Evolutionary conservation across 2,113 vertebrate species (phyloP), one percentile per base, ranked within the genome.

Genomic region (Vanacampus margaritifer): DNA sequence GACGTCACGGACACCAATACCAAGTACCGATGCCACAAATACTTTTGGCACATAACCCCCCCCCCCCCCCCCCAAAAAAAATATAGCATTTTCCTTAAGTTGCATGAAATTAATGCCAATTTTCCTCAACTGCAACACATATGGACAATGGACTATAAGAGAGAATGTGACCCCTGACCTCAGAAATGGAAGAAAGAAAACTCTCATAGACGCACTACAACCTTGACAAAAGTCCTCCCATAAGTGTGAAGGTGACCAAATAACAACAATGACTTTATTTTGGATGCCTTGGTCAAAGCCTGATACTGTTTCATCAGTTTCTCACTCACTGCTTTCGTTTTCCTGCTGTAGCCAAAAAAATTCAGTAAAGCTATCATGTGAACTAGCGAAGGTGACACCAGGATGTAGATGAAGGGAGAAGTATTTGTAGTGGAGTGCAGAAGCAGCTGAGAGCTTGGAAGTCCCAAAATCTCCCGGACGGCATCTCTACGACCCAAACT

Each of bases 391-490:
- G 53, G 65, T 64, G 53, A 48, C 61, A 51, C 39, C 48, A 56
- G 39, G 59, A 14, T 64, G 57, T n/a, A 78, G 70, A 60, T 68
- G 36, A 67, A 67, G 10, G 21, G 46, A 71, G 69, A 45, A 23
- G 23, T 58, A 37, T 54, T 69, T 72, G 68, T 43, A 16, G 66
- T 61, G 37, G 63, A 76, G 66, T 45, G 65, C 53, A 57, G 65
- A 72, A 56, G 66, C 72, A 48, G 48, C 60, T 56, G 66, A 84
- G 69, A 72, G 72, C 71, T 69, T 72, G 37, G 51, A 68, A 71
- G 70, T 56, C 82, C 72, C 76, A 37, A 43, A 68, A 73, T 68
- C 74, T 37, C 66, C 71, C 48, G 24, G 11, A 7, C 54, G 57
- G 65, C 51, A 61, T 71, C 41, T 64, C 36, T 51, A 61, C 21